Base-by-base conservation (phyloP, 2,797 vertebrate species). In the Neosilurus hyrtlii region DNA sequence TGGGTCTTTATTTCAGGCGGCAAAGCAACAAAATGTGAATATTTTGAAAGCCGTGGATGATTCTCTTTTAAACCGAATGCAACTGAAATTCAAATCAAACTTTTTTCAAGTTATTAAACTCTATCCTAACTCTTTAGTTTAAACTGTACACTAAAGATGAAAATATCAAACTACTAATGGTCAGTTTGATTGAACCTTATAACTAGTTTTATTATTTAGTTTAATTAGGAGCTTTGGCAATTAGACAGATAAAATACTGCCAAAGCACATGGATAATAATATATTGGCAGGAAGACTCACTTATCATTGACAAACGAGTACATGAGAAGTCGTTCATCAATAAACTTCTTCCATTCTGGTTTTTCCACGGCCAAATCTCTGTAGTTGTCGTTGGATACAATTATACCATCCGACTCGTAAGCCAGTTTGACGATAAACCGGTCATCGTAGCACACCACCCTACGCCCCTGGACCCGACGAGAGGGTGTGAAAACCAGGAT, bases 291-390 rank as follows among this genome's bases (percentile, higher is more conserved):
- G 9, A 35, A 71, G 16, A 84, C 97, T 96, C 94, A 99, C 98
- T 99, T 99, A 95, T 99, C 98, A 81, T 99, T 99, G 84, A 98
- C 98, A 89, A 99, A 99, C 1, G 98, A 99, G 90, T 99, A 99
- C 98, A 99, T 99, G 86, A 99, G 93, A 83, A 99, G 92, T 52
- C 98, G 95, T 80, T 99, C 96, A 52, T 99, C 97, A 68, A 99
- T 97, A 91, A 99, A 98, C 89, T 97, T 99, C 94, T 98, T 99
- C 98, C 97, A 99, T 87, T 99, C 97, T 0, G 97, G 97, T 85
- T 98, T 99, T 88, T 99, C 98, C 77, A 98, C 98, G 73, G 96
- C 96, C 67, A 99, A 91, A 87, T 99, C 97, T 52, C 98, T 95
- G 93, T 99, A 99, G 94, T 99, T 99, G 88, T 99, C 98, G 1